Base-by-base conservation (phyloP, 2,113 vertebrate genomes). In the Odontophorus gujanensis region DNA sequence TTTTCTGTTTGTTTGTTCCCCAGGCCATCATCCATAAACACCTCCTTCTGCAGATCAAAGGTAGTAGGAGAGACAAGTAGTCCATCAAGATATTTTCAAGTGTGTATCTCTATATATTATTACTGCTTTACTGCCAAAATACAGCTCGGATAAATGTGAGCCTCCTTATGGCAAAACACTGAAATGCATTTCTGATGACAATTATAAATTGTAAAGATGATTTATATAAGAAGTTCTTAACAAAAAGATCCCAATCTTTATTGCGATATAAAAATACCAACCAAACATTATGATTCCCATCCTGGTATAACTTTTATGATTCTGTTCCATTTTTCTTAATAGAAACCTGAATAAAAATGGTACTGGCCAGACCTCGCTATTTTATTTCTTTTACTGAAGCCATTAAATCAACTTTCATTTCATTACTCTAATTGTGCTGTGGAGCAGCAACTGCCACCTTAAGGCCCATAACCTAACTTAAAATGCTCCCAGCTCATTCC, bases 401-500 rank as follows among this genome's bases (percentile, higher is more conserved):
- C 78, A 67, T 66, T 84, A 85, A 82, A 91, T 81, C 65, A 77
- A 76, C 85, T 61, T 71, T 62, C 83, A 95, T 85, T 93, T 89
- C 77, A 57, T 81, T 89, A 80, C 80, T 94, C 74, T 81, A 81
- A 95, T 93, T 96, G 91, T 94, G 86, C 85, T 93, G 87, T 42
- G 91, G 85, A 95, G 86, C 57, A 87, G 74, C 73, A 51, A 87
- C 79, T 81, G 81, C 72, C 82, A 95, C 81, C 87, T 94, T 79
- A 90, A 96, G 89, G 68, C 77, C 88, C 81, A 59, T 62, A 86
- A 90, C 86, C 90, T 91, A 81, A 78, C 42, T 87, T 97, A 90
- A 96, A 95, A 81, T 63, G 50, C 94, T 83, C 73, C 75, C 72
- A 95, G 89, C 79, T 96, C 93, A 84, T 91, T 90, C 93, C 68